Evolutionary conservation across 2,113 vertebrate species (phyloP), one percentile per base, ranked within the genome.

Genomic region (Xenopus tropicalis): DNA sequence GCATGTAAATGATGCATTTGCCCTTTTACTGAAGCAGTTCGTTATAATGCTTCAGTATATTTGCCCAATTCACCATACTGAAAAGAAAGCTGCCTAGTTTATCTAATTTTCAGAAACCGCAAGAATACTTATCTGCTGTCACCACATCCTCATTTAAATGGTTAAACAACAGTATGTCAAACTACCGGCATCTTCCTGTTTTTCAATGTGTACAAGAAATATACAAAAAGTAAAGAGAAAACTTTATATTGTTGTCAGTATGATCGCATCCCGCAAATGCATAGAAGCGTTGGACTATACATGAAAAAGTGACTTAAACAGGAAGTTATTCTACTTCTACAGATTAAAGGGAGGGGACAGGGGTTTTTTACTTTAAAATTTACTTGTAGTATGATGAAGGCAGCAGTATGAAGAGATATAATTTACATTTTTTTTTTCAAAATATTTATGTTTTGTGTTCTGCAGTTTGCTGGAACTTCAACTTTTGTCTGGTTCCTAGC

Each of bases 81-180:
- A 4, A 59, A 59, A 59, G 21, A 23, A 23, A 10, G 14, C 9
- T 4, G 16, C 21, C 7, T 58, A 11, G 43, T 3, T 59, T 59
- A 59, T 23, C 14, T 23, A 21, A 4, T 59, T 24, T 23, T 22
- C 20, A 4, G 59, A 37, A 74, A 56, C 66, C 66, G 63, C 73
- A 75, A 69, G 11, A 69, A 69, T 37, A 54, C 11, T 61, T 16
- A 62, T 69, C 57, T 51, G 25, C 42, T 61, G 19, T 52, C 19
- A 68, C 72, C 72, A 75, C 72, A 68, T 76, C 66, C 58, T 76
- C 72, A 62, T 75, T 62, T 6, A 63, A 43, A 69, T 24, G 44
- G 59, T 56, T 67, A 63, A 52, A 56, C 16, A 22, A 21, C 21
- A 23, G 14, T 17, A 69, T 69, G 20, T 56, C 46, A 57, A 62